phyloP scores from a whole-genome alignment of 1,140 invertebrate species.

The Melanaphis sacchari region DNA sequence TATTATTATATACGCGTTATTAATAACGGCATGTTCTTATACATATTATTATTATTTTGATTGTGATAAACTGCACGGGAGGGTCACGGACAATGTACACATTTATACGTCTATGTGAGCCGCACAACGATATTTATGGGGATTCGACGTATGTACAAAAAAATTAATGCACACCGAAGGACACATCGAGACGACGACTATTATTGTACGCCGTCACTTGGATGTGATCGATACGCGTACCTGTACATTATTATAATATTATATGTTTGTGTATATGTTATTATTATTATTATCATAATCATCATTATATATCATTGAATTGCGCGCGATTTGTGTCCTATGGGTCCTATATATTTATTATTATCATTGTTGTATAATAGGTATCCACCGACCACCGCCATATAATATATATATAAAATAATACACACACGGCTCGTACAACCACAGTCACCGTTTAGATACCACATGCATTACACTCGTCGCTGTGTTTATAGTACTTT shows the following conservation, averaged over 20 bases:
- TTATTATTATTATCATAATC: not conserved
- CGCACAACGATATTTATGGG: not conserved
- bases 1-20: not conserved
- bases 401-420: not conserved
- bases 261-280: not conserved
- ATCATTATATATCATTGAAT: constrained; percentile 17
- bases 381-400: too few species aligned
- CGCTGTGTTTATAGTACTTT: not conserved
- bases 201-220: not conserved
- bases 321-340: not conserved
- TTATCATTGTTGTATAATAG: not conserved
- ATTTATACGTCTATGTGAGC: not conserved
- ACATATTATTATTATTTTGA: not conserved
- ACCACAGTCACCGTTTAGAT: not conserved
- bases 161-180: constrained; percentile 38
- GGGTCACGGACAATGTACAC: constrained; percentile 21
- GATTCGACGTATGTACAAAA: not conserved
- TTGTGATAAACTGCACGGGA: not conserved
- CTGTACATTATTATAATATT: constrained; percentile 10
- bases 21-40: constrained; percentile 7
- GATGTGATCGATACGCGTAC: constrained; percentile 15
- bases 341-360: not conserved
- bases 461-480: not conserved
- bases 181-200: not conserved
- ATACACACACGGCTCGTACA: not conserved